A percentile compares a stretch with the other conserved stretches of the same genome.
Conservation (phyloP, 2,797 vertebrate genomes). For the Ispidina lecontei region DNA sequence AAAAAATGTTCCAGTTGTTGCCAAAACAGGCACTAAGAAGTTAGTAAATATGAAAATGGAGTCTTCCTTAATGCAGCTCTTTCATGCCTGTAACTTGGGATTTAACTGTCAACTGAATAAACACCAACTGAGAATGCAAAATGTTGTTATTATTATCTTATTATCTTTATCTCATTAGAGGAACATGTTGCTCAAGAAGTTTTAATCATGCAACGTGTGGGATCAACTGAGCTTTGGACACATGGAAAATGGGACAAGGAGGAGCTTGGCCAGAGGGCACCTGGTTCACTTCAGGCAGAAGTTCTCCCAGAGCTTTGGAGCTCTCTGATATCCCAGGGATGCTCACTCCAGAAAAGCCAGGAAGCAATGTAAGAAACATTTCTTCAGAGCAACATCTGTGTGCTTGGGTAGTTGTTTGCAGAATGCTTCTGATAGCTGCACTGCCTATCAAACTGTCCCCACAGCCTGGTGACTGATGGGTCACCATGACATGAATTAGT, state of each 20-base stretch:
- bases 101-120: slow-evolving; percentile 55
- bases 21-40: slow-evolving; percentile 47
- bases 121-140: slow-evolving; percentile 18
- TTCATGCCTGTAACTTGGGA: slow-evolving; percentile 20
- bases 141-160: neutral
- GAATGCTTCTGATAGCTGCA: neutral
- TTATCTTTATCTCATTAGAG: neutral
- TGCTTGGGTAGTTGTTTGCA: neutral
- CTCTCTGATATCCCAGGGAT: neutral
- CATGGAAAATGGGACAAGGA: neutral
- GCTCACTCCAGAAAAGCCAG: neutral
- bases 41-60: slow-evolving; percentile 64
- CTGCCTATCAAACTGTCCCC: neutral
- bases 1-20: slow-evolving; percentile 32
- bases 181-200: neutral
- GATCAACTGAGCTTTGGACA: neutral
- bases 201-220: neutral
- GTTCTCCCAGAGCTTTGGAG: neutral
- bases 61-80: slow-evolving; percentile 10
- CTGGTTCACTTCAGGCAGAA: neutral
- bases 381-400: neutral
- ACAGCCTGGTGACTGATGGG: neutral
- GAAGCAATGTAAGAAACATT: neutral
- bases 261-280: neutral
- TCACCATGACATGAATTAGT: neutral